Base-by-base conservation (phyloP, 2,113 vertebrate species). In the Catagonus wagneri region DNA sequence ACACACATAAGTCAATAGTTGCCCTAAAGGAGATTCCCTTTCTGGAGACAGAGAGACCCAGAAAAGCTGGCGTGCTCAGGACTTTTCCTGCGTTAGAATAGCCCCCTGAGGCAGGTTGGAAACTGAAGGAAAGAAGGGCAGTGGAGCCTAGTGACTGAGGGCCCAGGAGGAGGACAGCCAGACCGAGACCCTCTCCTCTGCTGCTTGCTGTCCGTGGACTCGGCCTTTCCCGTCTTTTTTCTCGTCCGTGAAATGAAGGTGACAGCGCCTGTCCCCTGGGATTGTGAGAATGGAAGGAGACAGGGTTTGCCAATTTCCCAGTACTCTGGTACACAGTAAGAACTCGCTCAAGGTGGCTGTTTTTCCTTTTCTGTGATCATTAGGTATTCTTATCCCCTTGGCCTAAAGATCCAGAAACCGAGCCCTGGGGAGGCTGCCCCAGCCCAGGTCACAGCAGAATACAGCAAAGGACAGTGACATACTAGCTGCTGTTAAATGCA, bases 11-110 rank as follows among this genome's bases (percentile, higher is more conserved):
- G 8, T 72, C 61, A 83, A 1, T 68, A 74, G 34, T 6, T 89
- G 32, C n/a, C 25, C 56, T 88, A 74, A 78, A 74, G 34, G 63
- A 76, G 29, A 54, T 95, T 91, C 34, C 63, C 72, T 3, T 58
- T 58, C 20, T 93, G 65, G 94, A 25, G 39, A 71, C 50, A 72
- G 34, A 87, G 72, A 92, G 88, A 90, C 27, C n/a, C 34, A 93
- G 90, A 56, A 52, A 23, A 83, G 34, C 20, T 66, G 66, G 0
- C 13, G 54, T 93, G 29, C 60, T 89, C 6, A 89, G 74, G 36
- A 90, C 17, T 95, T 90, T 58, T 39, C 61, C 12, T 25, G 0
- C 76, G 19, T 61, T n/a, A 76, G 44, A 84, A 58, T 66, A 44
- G 29, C 60, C 63, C 52, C 34, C 65, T 75, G 52, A 72, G 36